A percentile compares a stretch with the other conserved stretches of the same genome.
Evolutionary conservation across 92 coral and sea anemone genomes (phyloP).

Genomic region (Heliopora coerulea): DNA sequence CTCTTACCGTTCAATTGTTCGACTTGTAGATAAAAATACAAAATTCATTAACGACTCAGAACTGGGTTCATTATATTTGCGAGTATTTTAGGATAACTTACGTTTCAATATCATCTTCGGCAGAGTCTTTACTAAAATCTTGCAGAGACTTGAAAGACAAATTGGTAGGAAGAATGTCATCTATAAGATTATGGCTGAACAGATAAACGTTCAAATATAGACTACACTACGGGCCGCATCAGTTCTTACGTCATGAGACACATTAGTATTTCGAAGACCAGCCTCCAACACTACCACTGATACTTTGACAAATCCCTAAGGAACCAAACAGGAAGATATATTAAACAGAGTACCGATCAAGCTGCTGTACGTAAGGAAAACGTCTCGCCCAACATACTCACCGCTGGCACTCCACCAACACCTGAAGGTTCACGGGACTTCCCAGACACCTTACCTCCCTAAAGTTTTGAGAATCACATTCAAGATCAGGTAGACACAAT

Average conservation of each 20-base stretch:
- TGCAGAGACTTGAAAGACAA: slow-evolving; percentile 40
- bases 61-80: too few relatives aligned
- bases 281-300: slow-evolving; percentile 83
- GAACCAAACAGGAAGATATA: background rate
- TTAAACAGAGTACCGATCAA: too few relatives aligned
- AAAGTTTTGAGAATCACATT: background rate
- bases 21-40: too few relatives aligned
- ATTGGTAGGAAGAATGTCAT: too few relatives aligned
- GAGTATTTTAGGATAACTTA: slow-evolving; percentile 42
- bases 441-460: slow-evolving; percentile 7
- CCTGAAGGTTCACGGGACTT: background rate
- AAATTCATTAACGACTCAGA: too few relatives aligned
- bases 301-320: slow-evolving; percentile 85
- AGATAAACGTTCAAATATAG: too few relatives aligned
- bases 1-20: background rate
- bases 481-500: background rate
- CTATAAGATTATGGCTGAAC: too few relatives aligned
- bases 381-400: background rate
- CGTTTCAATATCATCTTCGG: slow-evolving; percentile 68
- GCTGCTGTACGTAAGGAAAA: too few relatives aligned
- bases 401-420: slow-evolving; percentile 10
- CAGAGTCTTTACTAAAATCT: slow-evolving; percentile 55
- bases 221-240: too few relatives aligned
- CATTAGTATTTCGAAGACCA: too few relatives aligned
- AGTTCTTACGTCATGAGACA: too few relatives aligned